A percentile compares a stretch with the other conserved stretches of the same genome.
Evolutionary conservation across 2,113 vertebrate genomes (phyloP).

Genomic region (Crotophaga sulcirostris): DNA sequence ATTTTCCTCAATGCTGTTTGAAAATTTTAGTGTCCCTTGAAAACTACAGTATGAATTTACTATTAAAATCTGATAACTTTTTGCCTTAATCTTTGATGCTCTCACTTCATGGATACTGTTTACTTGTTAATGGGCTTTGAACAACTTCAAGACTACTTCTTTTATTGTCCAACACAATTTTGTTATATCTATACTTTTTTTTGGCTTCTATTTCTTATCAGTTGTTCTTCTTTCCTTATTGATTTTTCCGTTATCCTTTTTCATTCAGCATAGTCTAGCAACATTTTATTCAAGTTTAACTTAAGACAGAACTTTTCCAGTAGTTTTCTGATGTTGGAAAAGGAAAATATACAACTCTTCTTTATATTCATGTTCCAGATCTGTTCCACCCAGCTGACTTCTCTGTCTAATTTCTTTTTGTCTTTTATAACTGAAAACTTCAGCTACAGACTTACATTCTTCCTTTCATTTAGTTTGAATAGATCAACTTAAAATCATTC

Average conservation of each 20-base stretch:
- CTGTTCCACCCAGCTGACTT: background rate
- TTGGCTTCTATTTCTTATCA: background rate
- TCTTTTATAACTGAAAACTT: background rate
- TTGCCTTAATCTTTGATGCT: background rate
- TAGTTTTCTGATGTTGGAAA: background rate
- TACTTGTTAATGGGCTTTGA: background rate
- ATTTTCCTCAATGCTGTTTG: background rate
- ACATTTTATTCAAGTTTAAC: background rate
- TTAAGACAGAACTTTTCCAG: background rate
- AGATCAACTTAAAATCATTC: background rate
- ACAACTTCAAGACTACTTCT: background rate
- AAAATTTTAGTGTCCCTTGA: background rate
- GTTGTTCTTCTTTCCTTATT: background rate
- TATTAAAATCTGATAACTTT: background rate
- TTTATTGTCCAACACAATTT: background rate
- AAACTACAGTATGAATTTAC: background rate
- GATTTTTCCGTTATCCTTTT: background rate
- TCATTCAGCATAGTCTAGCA: background rate
- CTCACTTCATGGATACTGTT: background rate
- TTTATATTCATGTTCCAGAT: background rate
- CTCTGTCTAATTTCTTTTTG: background rate
- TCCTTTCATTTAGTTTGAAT: background rate
- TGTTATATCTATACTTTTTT: background rate
- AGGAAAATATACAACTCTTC: background rate
- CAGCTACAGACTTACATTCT: background rate